Conservation (phyloP, 2,113 vertebrate genomes). For the Strigops habroptila region DNA sequence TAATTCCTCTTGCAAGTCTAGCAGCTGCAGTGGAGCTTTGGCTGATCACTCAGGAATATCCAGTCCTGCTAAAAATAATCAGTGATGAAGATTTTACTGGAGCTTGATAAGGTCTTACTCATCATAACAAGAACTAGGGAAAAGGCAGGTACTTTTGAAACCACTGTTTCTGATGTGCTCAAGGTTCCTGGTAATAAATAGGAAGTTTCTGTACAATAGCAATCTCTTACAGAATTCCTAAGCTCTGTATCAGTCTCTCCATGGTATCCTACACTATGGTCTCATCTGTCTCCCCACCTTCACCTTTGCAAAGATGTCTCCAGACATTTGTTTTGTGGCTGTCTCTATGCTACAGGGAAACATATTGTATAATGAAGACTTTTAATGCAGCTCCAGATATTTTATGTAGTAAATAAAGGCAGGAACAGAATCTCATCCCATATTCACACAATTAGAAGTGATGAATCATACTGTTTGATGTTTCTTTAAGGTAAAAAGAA, state of each 20-base stretch:
- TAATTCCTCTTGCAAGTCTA: not conserved
- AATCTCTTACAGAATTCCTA: not conserved
- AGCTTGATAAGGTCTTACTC: not conserved
- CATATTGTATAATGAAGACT: not conserved
- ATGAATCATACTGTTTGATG: not conserved
- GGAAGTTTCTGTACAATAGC: not conserved
- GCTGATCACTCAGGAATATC: not conserved
- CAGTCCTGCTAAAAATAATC: not conserved
- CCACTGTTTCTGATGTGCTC: not conserved
- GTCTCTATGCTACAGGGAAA: not conserved
- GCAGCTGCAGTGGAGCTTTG: not conserved
- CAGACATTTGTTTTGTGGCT: not conserved
- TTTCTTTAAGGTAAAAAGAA: not conserved
- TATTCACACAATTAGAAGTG: not conserved
- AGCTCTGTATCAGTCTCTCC: not conserved
- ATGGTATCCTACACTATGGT: not conserved
- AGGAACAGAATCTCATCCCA: not conserved
- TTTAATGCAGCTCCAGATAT: not conserved
- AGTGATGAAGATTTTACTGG: not conserved
- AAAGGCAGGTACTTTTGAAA: not conserved
- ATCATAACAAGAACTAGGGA: rapidly evolving
- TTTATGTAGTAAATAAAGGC: not conserved
- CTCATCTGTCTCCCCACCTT: not conserved
- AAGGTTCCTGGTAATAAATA: not conserved
- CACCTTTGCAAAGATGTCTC: not conserved